A percentile compares a stretch with the other conserved stretches of the same genome.
Conservation (phyloP, 2,888 invertebrate genomes). For the Athalia cordata region DNA sequence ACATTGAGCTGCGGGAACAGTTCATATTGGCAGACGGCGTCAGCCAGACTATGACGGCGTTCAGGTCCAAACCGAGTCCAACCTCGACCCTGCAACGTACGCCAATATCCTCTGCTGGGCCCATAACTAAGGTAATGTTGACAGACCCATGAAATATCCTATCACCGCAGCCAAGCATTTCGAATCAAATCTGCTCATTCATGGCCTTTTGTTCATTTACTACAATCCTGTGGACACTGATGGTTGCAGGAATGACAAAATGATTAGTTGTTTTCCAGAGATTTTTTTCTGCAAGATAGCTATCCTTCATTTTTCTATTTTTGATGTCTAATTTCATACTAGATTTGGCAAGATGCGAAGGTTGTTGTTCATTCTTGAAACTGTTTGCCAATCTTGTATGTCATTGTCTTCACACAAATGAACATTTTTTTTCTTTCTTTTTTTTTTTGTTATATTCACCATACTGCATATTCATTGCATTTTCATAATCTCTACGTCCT, state of each 20-base stretch:
- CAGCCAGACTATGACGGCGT: conserved; percentile 98
- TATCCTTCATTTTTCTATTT: neutral
- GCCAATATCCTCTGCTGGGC: conserved; percentile 85
- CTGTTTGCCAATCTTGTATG: conserved; percentile 19
- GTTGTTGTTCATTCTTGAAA: neutral
- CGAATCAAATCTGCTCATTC: conserved; percentile 34
- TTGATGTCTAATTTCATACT: conserved; percentile 9
- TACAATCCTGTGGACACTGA: neutral
- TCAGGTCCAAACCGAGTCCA: conserved; percentile 95
- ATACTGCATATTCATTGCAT: conserved; percentile 29
- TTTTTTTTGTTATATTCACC: conserved; percentile 10
- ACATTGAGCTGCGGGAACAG: conserved; percentile 99
- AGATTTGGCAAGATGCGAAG: conserved; percentile 12
- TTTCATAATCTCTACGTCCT: conserved; percentile 28
- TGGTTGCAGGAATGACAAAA: neutral
- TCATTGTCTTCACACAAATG: neutral
- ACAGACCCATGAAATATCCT: conserved; percentile 27
- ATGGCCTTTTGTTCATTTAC: conserved; percentile 29
- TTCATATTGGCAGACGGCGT: conserved; percentile 99
- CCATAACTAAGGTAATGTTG: conserved; percentile 92
- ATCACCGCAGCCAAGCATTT: conserved; percentile 25
- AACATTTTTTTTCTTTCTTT: conserved; percentile 9
- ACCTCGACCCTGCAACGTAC: conserved; percentile 81
- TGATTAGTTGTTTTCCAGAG: neutral
- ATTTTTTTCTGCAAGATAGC: conserved; percentile 10